phyloP scores from a whole-genome alignment of 2,113 vertebrate genomes.

The Gadus macrocephalus region DNA sequence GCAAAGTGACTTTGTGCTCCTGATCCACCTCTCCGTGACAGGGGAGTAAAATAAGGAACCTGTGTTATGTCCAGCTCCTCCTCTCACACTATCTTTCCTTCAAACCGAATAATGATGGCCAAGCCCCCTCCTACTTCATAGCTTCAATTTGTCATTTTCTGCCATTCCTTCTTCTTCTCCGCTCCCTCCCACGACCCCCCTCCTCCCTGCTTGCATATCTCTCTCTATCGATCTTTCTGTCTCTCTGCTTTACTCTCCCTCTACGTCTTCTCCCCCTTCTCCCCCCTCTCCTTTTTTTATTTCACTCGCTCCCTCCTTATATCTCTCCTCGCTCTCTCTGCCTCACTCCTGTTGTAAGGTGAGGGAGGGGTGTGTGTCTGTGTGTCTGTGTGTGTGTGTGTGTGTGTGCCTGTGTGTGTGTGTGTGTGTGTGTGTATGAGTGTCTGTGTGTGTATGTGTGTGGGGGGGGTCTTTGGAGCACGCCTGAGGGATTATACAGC shows the following conservation, averaged over 20 bases:
- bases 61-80: conserved; percentile 40
- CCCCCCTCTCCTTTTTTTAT: conserved; percentile 39
- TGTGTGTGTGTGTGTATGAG: conserved; percentile 2
- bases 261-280: not conserved
- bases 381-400: conserved; percentile 1
- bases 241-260: not conserved
- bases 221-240: conserved; percentile 10
- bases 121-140: conserved; percentile 46
- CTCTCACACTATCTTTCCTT: conserved; percentile 36
- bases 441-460: conserved; percentile 1
- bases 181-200: not conserved
- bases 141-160: conserved; percentile 63
- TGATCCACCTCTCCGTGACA: too few species aligned
- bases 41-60: too few species aligned
- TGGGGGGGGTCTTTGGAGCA: conserved; percentile 57
- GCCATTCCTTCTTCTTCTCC: conserved; percentile 18
- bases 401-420: conserved; percentile 5
- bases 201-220: not conserved
- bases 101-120: conserved; percentile 45
- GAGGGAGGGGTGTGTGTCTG: conserved; percentile 63
- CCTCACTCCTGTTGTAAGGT: conserved; percentile 59
- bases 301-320: conserved; percentile 28
- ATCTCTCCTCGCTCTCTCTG: conserved; percentile 33
- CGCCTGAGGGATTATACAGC: conserved; percentile 77
- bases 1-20: too few species aligned